These are phyloP conservation scores for Heptranchias perlo DNA, from an alignment of 2,113 vertebrate genomes.

Conservation along the genomic window DNA sequence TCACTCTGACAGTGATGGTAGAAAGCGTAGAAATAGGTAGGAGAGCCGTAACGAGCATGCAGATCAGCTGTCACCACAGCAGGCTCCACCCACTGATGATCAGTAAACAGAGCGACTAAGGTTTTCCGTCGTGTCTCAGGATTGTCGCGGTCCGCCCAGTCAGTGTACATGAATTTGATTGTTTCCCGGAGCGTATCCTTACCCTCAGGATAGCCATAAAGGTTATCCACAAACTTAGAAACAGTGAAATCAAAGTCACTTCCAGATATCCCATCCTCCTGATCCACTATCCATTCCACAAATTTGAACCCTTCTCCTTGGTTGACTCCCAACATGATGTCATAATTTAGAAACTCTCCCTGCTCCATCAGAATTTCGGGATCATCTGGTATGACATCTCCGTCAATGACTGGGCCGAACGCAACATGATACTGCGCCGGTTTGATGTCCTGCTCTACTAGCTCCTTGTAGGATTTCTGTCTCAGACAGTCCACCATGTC, in stretches of 20 bases:
- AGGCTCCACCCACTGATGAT: conserved; percentile 98
- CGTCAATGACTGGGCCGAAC: conserved; percentile 94
- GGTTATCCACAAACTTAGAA: conserved; percentile 96
- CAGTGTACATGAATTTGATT: conserved; percentile 99
- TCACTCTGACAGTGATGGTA: conserved; percentile 99
- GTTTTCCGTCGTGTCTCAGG: conserved; percentile 93
- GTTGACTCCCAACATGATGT: conserved; percentile 98
- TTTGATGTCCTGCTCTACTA: conserved; percentile 97
- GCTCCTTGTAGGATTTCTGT: conserved; percentile 89
- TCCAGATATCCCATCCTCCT: conserved; percentile 90
- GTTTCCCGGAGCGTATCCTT: conserved; percentile 95
- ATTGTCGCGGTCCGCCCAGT: conserved; percentile 97
- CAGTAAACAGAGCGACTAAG: conserved; percentile 92
- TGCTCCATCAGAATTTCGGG: conserved; percentile 98
- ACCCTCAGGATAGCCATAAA: conserved; percentile 94
- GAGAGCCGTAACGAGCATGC: conserved; percentile 92
- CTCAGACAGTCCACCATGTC: conserved; percentile 98
- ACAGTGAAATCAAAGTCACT: conserved; percentile 97
- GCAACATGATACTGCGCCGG: conserved; percentile 95
- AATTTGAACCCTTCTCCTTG: conserved; percentile 96
- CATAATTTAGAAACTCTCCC: conserved; percentile 98
- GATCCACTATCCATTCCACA: conserved; percentile 94
- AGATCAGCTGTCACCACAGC: conserved; percentile 94
- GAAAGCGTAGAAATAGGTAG: conserved; percentile 97
- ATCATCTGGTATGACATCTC: conserved; percentile 94